Evolutionary conservation across 2,888 invertebrate species (phyloP).

Genomic region (Sylvicola cinctus): DNA sequence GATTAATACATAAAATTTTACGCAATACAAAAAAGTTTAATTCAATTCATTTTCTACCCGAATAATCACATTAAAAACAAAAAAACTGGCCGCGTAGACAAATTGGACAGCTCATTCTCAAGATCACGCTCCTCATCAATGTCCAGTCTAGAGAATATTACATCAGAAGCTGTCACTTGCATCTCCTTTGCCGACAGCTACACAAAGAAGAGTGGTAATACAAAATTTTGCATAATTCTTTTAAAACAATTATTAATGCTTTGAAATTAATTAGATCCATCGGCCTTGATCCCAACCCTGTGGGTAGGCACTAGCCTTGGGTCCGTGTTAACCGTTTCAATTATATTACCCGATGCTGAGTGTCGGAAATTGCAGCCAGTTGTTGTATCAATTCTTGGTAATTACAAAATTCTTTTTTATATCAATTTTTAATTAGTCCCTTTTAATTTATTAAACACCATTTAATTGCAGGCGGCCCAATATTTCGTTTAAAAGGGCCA

Average conservation of each 20-base stretch:
- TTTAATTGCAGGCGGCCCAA: constrained; percentile 60
- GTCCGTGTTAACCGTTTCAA: constrained; percentile 81
- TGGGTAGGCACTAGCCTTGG: constrained; percentile 98
- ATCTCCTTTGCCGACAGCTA: constrained; percentile 91
- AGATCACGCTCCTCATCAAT: constrained; percentile 93
- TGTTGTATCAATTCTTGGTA: constrained; percentile 72
- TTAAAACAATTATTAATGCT: constrained; percentile 4
- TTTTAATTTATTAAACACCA: neutral
- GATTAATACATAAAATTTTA: no score
- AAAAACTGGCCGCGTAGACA: constrained; percentile 60
- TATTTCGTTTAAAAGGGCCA: constrained; percentile 90
- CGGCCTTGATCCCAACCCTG: constrained; percentile 65
- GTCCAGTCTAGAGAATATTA: constrained; percentile 94
- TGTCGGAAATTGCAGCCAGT: constrained; percentile 67
- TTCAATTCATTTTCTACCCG: no score
- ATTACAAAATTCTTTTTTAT: constrained; percentile 13
- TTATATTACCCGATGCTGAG: constrained; percentile 64
- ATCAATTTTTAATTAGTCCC: neutral
- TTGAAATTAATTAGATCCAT: constrained; percentile 41
- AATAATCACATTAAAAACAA: constrained; percentile 5
- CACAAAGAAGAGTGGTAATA: constrained; percentile 78
- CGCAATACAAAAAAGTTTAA: no score
- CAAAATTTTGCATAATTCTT: neutral
- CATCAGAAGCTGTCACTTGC: constrained; percentile 88
- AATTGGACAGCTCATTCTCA: constrained; percentile 90